These are phyloP conservation scores for Rhynchopsitta pachyrhyncha DNA, from an alignment of 2,113 vertebrate species.

Conservation along the genomic window DNA sequence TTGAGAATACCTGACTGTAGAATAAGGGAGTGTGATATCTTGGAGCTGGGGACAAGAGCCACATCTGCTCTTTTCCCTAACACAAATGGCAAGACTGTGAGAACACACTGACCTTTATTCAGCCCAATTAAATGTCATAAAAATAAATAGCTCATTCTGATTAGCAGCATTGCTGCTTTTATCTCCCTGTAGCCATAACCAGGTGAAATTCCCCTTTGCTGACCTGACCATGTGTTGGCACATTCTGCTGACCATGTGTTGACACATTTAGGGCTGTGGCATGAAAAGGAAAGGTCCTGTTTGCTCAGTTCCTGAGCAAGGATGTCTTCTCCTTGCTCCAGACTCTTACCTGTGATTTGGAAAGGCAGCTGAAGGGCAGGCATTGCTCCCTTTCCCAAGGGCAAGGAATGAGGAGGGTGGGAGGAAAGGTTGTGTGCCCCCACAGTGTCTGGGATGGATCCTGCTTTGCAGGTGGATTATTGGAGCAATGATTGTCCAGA, in stretches of 20 bases:
- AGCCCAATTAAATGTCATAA: background rate
- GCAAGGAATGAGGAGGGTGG: background rate
- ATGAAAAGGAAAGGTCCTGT: background rate
- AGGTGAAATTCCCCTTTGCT: background rate
- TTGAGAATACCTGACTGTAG: background rate
- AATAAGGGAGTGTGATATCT: background rate
- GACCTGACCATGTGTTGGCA: background rate
- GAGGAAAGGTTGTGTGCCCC: background rate
- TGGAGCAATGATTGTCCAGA: background rate
- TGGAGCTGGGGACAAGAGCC: background rate
- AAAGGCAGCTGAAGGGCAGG: background rate
- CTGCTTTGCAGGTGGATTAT: background rate
- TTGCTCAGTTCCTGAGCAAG: background rate
- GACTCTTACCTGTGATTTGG: background rate
- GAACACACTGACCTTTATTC: constrained; percentile 32
- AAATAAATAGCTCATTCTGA: constrained; percentile 25
- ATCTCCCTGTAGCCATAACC: background rate
- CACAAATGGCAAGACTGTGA: background rate
- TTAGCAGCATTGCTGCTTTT: background rate
- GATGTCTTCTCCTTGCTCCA: background rate
- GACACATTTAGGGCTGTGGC: background rate
- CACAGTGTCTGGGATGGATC: background rate
- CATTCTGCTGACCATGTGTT: background rate
- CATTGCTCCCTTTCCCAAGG: background rate
- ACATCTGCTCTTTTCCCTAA: background rate